Conservation (phyloP, 1,140 invertebrate species). For the Mizuhopecten yessoensis region DNA sequence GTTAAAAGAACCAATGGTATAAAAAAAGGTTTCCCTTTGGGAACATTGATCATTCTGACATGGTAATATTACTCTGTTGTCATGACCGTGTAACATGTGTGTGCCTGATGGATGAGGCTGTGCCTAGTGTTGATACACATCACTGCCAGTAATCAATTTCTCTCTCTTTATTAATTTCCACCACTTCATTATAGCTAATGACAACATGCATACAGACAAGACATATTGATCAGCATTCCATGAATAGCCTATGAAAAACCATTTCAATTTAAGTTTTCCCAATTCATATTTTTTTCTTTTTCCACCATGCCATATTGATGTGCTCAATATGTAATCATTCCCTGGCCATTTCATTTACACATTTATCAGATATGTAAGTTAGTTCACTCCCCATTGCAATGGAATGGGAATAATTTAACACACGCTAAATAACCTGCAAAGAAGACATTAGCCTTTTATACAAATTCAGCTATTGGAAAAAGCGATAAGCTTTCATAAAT, state of each 20-base stretch:
- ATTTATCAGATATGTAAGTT: background rate
- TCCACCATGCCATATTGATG: background rate
- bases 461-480: no score
- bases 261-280: background rate
- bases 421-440: no score
- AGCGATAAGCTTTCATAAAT: no score
- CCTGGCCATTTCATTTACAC: background rate
- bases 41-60: background rate
- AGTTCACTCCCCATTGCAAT: background rate
- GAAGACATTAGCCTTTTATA: no score
- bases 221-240: background rate
- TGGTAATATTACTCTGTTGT: background rate
- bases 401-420: background rate
- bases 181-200: background rate
- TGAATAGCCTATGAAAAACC: background rate
- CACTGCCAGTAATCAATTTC: slow-evolving; percentile 14
- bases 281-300: background rate
- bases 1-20: background rate
- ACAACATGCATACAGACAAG: background rate
- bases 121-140: background rate
- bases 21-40: background rate
- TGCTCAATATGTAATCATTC: no score
- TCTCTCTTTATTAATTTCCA: background rate
- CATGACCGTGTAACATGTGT: background rate
- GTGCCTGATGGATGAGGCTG: background rate